Evolutionary conservation across 2,113 vertebrate genomes (phyloP).

Genomic region (zebrafish (Danio rerio)): GRCz12tu NC_133191.1:50320001-50320500

Average conservation of each 20-base stretch:
- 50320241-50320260: neutral
- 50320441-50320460: neutral
- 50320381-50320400: neutral
- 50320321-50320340: neutral
- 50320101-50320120: too few relatives aligned
- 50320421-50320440: neutral
- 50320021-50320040: too few relatives aligned
- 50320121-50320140: too few relatives aligned
- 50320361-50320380: neutral
- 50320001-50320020: too few relatives aligned
- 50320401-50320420: neutral
- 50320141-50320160: too few relatives aligned
- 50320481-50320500: neutral
- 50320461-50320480: too few relatives aligned
- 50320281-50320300: neutral
- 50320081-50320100: too few relatives aligned
- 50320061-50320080: too few relatives aligned
- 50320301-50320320: neutral
- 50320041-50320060: too few relatives aligned
- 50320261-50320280: neutral
- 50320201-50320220: neutral
- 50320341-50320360: neutral
- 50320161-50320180: neutral
- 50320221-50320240: neutral
- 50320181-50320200: neutral